Evolutionary conservation across 2,113 vertebrate genomes (phyloP).

Genomic region (Helogale parvula): DNA sequence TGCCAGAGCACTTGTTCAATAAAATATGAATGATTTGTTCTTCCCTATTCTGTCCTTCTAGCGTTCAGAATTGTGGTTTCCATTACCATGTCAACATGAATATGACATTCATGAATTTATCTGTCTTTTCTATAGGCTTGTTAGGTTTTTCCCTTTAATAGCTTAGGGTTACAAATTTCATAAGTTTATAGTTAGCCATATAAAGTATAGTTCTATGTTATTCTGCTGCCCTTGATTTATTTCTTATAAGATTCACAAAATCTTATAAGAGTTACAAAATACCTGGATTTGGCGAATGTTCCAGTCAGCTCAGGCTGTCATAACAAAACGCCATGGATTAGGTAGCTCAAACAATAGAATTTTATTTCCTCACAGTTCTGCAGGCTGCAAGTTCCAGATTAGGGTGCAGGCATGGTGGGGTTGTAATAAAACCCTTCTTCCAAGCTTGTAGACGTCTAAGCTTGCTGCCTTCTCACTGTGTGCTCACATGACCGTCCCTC

Average conservation of each 20-base stretch:
- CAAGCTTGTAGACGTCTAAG: not conserved
- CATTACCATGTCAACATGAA: not conserved
- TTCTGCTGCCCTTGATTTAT: conserved; percentile 17
- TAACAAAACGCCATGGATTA: not conserved
- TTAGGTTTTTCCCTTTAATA: not conserved
- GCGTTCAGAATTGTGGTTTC: not conserved
- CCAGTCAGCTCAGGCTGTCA: not conserved
- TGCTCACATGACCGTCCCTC: not conserved
- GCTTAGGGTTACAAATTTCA: not conserved
- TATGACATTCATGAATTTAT: not conserved
- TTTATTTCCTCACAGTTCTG: not conserved
- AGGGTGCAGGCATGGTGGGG: not conserved
- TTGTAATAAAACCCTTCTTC: not conserved
- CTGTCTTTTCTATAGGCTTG: not conserved
- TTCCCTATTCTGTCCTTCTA: conserved; percentile 1
- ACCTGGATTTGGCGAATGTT: not conserved
- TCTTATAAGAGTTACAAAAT: not conserved
- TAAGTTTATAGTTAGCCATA: not conserved
- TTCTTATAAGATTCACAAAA: conserved; percentile 29
- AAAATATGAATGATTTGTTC: not conserved
- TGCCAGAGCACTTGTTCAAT: not conserved
- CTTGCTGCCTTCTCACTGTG: not conserved
- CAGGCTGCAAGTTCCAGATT: not conserved
- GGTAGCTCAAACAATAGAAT: not conserved
- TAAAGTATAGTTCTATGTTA: not conserved